phyloP scores from a whole-genome alignment of 2,113 vertebrate genomes.

The Larimichthys polyactis region DNA sequence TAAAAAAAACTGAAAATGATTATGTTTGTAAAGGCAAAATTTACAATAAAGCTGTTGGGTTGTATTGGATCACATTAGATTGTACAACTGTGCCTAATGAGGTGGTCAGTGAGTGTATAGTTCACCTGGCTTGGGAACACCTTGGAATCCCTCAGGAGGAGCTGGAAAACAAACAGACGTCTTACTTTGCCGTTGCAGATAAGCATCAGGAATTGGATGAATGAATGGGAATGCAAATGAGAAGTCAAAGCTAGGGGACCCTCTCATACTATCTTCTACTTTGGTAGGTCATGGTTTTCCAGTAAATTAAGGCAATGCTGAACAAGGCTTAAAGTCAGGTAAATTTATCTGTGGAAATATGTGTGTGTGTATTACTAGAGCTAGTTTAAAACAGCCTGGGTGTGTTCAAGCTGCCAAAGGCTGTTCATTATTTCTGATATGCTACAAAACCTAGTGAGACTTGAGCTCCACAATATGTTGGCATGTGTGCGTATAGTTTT shows the following conservation, averaged over 20 bases:
- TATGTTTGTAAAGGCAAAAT: too few relatives aligned
- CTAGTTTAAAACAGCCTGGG: neutral
- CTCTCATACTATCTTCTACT: neutral
- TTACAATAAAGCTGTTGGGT: too few relatives aligned
- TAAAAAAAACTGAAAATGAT: too few relatives aligned
- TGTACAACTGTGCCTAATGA: too few relatives aligned
- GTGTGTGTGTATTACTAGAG: neutral
- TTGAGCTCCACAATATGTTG: neutral
- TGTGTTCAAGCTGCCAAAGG: neutral
- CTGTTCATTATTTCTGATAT: neutral
- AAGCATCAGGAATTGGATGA: too few relatives aligned
- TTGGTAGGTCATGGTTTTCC: neutral
- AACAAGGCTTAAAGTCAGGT: neutral
- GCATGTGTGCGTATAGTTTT: neutral
- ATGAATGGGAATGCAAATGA: neutral
- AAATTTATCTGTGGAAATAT: neutral
- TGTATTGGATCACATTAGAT: too few relatives aligned
- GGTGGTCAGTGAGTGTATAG: too few relatives aligned
- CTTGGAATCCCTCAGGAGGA: too few relatives aligned
- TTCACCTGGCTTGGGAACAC: too few relatives aligned
- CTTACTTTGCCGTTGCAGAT: too few relatives aligned
- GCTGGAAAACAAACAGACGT: too few relatives aligned
- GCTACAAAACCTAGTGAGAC: conserved; percentile 15
- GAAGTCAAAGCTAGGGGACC: neutral
- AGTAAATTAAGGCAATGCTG: neutral